Evolutionary conservation across 2,797 vertebrate species (phyloP), one percentile per base, ranked within the genome.

Genomic region (Epinephelus awoara): DNA sequence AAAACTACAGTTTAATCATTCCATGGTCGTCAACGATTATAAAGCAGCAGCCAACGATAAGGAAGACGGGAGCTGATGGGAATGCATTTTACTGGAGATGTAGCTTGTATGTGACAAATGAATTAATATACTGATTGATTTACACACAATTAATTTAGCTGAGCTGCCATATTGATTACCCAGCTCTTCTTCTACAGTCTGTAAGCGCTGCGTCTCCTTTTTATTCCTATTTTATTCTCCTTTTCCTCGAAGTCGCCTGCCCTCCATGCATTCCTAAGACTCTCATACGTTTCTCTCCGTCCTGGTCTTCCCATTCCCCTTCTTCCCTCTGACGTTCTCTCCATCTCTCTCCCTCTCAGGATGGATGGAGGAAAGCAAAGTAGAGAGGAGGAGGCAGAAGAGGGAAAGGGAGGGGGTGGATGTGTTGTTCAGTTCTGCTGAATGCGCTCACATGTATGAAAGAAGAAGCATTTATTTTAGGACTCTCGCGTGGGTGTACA

Each of bases 401-500:
- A 83, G 79, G 67, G 73, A 82, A 67, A 77, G 59, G 76, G 88
- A 84, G 89, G 88, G 82, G 89, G 90, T 84, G 90, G 87, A 84
- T 85, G 82, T 88, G 88, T 85, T 81, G 85, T 89, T 88, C 86
- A 87, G 82, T 90, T 93, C 85, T 94, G 89, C 90, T 92, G 91
- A 95, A 95, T 93, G 89, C 64, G 83, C 89, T 93, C 92, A 93
- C 93, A 95, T 93, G 92, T 93, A 94, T 93, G 91, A 91, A 95
- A 95, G 91, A 88, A 94, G 93, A 93, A 93, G 86, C 67, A 92
- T 94, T 93, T 96, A 95, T 96, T 96, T 96, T 95, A 90, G 89
- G 91, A 92, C 83, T 86, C 65, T 80, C 3, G 93, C 75, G 93
- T 95, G 94, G 94, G 94, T 91, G 90, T 90, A 75, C 88, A 76